These are phyloP conservation scores for Panulirus ornatus DNA, from an alignment of 1,140 invertebrate species.

Conservation along the genomic window DNA sequence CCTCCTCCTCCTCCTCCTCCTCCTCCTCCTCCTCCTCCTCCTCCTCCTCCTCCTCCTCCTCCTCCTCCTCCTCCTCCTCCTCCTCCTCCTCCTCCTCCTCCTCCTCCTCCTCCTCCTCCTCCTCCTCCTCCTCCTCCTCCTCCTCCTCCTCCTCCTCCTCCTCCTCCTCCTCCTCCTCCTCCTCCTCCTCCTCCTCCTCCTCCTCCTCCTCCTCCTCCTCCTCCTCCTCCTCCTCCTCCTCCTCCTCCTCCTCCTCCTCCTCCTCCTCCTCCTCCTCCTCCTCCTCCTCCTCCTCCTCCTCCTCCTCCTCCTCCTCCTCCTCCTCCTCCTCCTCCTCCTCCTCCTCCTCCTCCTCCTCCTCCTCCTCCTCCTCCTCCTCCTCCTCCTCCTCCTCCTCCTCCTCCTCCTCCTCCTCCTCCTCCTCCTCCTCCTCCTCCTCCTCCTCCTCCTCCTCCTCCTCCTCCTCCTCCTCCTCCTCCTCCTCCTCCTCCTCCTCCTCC, in stretches of 20 bases:
- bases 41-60: no score
- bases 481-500: not conserved
- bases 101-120: not conserved
- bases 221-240: not conserved
- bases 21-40: not conserved
- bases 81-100: not conserved
- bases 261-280: not conserved
- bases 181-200: constrained; percentile 7
- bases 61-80: not conserved
- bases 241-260: no score
- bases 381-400: not conserved
- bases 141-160: not conserved
- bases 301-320: no score
- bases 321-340: constrained; percentile 3
- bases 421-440: not conserved
- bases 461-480: not conserved
- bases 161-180: constrained; percentile 8
- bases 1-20: not conserved
- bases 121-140: not conserved
- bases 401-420: not conserved
- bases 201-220: not conserved
- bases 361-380: constrained; percentile 13
- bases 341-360: not conserved
- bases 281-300: not conserved
- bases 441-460: not conserved